These are phyloP conservation scores for Acrossocheilus wenchowensis DNA, from an alignment of 2,797 vertebrate genomes.

Conservation along the genomic window DNA sequence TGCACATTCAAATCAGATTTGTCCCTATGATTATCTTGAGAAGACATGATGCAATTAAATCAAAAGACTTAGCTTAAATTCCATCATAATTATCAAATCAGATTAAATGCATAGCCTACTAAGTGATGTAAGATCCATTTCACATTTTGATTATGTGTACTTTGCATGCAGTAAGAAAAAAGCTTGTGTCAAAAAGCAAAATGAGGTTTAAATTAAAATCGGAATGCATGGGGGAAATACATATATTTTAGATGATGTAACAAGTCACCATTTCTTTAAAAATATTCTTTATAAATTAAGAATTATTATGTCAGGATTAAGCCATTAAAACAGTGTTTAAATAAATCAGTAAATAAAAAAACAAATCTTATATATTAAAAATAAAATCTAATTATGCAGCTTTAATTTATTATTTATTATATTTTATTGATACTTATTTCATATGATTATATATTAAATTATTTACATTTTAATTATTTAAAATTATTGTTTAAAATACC, in stretches of 20 bases:
- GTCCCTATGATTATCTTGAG: constrained; percentile 4
- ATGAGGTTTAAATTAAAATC: neutral
- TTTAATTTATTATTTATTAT: neutral
- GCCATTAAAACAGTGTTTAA: neutral
- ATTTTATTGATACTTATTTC: neutral
- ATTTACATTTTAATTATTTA: neutral
- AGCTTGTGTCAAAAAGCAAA: neutral
- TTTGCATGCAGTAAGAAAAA: neutral
- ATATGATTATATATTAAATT: neutral
- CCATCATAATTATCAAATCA: neutral
- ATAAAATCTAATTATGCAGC: neutral
- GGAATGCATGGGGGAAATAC: neutral
- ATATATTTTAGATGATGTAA: neutral
- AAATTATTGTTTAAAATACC: neutral
- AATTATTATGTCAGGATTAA: neutral
- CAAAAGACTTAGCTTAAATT: neutral
- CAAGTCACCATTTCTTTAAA: neutral
- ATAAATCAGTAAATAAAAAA: neutral
- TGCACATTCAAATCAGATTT: neutral
- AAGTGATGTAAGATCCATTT: constrained; percentile 2
- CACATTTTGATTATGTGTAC: neutral
- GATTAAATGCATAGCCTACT: neutral
- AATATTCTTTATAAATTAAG: neutral
- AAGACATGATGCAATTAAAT: constrained; percentile 30
- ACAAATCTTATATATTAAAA: neutral